Evolutionary conservation across 2,797 vertebrate genomes (phyloP), one percentile per base, ranked within the genome.

Genomic region (Australoheros facetus): DNA sequence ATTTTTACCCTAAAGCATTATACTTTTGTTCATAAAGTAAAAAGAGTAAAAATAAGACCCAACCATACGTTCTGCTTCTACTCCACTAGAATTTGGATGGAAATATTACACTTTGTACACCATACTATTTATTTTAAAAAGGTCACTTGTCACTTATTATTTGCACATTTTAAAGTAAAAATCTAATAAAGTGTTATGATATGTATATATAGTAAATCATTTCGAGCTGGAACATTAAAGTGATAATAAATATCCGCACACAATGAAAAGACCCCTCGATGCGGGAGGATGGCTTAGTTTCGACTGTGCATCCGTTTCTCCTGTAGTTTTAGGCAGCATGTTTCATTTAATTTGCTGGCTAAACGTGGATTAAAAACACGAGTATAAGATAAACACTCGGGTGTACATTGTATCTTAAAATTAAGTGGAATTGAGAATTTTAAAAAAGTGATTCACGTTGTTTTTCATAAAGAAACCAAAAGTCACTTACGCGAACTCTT

Each of bases 181-280:
- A 42, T 42, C 11, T n/a, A 1, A 7, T 34, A n/a, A 32, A 26
- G 26, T 26, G 26, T 26, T n/a, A 0, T n/a, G 57, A 12, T 34
- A 9, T 30, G 30, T 32, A 32, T 16, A 45, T 45, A 45, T 45
- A 42, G 14, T 12, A 0, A 42, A 13, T 42, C 4, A 42, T 5
- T 12, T 30, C 28, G 4, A 30, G 28, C 28, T 30, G 28, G 28
- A 30, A 30, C 28, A 30, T 30, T 30, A 30, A 30, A 30, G 28
- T 30, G 28, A 30, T 30, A 30, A 30, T 30, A 30, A 30, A 30
- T 30, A 30, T 30, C 7, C 28, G 8, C 19, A 2, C 17, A 9
- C 9, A 9, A 8, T 12, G 19, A 19, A 34, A 7, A 0, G 0
- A 11, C 57, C 19, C 11, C 3, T 37, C 3, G 19, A 60, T 1